Evolutionary conservation across 2,888 invertebrate species (phyloP).

Genomic region (Epistrophe eligans): DNA sequence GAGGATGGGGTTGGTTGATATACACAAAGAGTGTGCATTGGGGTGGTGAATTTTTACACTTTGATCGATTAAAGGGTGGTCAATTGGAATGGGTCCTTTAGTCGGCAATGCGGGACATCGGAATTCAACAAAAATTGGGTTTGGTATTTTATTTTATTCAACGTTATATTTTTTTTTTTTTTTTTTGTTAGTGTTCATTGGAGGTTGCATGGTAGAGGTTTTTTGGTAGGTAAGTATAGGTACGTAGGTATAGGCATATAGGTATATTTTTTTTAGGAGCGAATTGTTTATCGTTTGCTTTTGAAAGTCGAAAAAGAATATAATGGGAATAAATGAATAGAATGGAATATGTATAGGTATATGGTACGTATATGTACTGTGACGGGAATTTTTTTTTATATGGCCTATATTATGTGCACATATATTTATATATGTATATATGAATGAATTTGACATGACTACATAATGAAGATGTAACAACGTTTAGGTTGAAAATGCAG

Average conservation of each 20-base stretch:
- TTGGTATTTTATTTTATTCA: conserved; percentile 35
- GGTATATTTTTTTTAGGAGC: conserved; percentile 44
- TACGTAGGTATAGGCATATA: neutral
- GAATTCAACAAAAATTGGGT: conserved; percentile 60
- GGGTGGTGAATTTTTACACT: conserved; percentile 64
- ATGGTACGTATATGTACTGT: neutral
- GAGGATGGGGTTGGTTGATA: too few relatives aligned
- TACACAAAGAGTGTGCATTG: conserved; percentile 20
- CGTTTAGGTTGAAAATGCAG: conserved; percentile 40
- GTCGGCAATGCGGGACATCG: conserved; percentile 54
- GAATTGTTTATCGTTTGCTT: conserved; percentile 62
- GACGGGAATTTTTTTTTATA: conserved; percentile 21
- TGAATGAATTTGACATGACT: conserved; percentile 31
- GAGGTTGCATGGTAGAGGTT: neutral
- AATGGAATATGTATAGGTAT: conserved; percentile 10
- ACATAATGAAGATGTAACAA: conserved; percentile 46
- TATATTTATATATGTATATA: neutral
- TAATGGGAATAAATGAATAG: conserved; percentile 63
- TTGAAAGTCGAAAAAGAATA: conserved; percentile 59
- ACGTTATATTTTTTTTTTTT: conserved; percentile 15
- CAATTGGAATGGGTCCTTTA: conserved; percentile 39
- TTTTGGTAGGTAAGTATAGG: neutral
- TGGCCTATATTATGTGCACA: conserved; percentile 10
- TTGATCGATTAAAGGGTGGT: conserved; percentile 72
- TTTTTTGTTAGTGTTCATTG: neutral